A percentile compares a stretch with the other conserved stretches of the same genome.
These are phyloP conservation scores for Conus canariensis DNA, from an alignment of 2,888 invertebrate genomes.

Conservation along the genomic window DNA sequence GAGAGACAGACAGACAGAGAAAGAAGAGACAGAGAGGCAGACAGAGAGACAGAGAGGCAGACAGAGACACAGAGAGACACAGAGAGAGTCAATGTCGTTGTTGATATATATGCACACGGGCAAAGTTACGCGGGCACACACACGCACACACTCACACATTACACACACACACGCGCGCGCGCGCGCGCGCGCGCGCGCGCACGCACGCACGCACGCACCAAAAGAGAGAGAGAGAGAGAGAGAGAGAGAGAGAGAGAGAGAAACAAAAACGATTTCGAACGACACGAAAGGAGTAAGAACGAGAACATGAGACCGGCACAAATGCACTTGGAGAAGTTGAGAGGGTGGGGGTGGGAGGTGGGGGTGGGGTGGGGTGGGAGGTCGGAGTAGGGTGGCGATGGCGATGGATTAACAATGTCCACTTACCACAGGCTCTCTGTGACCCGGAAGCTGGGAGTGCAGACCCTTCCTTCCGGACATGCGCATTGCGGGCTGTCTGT, in stretches of 20 bases:
- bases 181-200: too few species aligned
- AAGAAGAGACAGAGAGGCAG: neutral
- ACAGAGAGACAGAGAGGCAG: neutral
- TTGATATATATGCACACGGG: too few species aligned
- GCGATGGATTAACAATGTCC: too few species aligned
- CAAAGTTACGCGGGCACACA: too few species aligned
- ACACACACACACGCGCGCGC: too few species aligned
- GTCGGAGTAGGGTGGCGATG: neutral
- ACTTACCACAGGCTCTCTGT: neutral
- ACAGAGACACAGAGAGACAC: neutral
- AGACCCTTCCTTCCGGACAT: conserved; percentile 8
- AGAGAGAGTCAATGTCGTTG: too few species aligned
- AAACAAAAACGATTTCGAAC: too few species aligned
- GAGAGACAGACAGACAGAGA: neutral
- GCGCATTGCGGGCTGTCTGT: neutral
- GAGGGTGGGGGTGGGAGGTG: neutral
- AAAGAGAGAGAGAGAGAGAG: too few species aligned
- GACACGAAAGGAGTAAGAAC: too few species aligned
- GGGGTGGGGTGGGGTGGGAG: neutral
- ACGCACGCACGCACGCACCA: too few species aligned
- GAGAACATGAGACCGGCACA: neutral
- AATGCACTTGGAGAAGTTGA: neutral
- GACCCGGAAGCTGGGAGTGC: neutral
- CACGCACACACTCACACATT: too few species aligned
- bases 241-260: too few species aligned